phyloP scores from a whole-genome alignment of 2,113 vertebrate genomes.

The Glaucomys volans region DNA sequence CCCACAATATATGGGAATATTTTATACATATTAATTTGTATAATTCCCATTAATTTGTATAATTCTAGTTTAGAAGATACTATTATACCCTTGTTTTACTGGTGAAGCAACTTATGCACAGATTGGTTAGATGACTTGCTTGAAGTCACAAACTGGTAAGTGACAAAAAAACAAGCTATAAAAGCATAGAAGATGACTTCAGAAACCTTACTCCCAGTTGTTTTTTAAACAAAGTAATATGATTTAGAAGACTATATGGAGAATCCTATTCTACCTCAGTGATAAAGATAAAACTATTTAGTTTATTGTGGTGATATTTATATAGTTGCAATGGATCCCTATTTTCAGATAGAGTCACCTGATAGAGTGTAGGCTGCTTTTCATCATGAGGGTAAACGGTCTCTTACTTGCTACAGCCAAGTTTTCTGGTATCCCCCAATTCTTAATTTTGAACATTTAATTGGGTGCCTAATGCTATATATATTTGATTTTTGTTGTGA shows the following conservation, averaged over 20 bases:
- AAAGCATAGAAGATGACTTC: slow-evolving; percentile 14
- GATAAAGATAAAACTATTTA: not conserved
- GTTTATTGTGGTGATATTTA: not conserved
- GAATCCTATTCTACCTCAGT: not conserved
- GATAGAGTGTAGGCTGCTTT: not conserved
- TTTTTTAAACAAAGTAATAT: not conserved
- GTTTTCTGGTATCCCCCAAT: not conserved
- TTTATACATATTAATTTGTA: not conserved
- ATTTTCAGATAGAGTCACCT: not conserved
- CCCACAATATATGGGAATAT: not conserved
- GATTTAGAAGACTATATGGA: not conserved
- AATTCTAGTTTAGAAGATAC: not conserved
- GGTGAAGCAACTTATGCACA: not conserved
- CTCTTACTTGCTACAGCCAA: not conserved
- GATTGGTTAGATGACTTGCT: not conserved
- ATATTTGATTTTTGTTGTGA: slow-evolving; percentile 33
- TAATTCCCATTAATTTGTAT: not conserved
- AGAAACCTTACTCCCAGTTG: not conserved
- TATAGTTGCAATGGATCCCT: not conserved
- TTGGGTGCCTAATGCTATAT: not conserved
- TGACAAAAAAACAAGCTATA: not conserved
- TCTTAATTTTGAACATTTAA: slow-evolving; percentile 8
- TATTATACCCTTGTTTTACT: not conserved
- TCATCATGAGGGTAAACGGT: not conserved
- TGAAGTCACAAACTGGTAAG: not conserved